Base-by-base conservation (phyloP, 2,888 invertebrate species). In the Silvanus unidentatus region DNA sequence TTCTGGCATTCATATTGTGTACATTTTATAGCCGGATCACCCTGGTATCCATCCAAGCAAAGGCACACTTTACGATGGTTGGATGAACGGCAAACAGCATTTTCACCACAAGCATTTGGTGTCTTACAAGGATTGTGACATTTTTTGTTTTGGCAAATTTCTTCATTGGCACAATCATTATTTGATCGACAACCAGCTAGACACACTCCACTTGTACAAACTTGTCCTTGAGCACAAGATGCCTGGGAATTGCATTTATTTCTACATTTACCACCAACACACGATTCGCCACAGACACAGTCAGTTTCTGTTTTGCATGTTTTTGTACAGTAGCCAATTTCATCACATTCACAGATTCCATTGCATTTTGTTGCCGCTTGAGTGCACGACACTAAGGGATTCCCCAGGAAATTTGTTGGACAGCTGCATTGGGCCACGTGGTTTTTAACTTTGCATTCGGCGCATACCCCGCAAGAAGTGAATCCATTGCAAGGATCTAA, bases 391-490 rank as follows among this genome's bases (percentile, higher is more conserved):
- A 84, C 80, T 3, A 88, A 74, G 2, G 93, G 87, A 71, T 93
- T 88, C 1, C 93, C 93, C 29, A 86, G 77, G 58, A 85, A 88
- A 62, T 86, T 85, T 39, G 79, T 74, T 2, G 89, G 85, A 59
- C 94, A 94, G 63, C 84, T 88, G 64, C 94, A 94, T 63, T 89
- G 88, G 0, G 86, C 84, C 16, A 86, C 83, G 64, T 93, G 93
- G 66, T 88, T 88, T 43, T 84, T 77, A 2, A 91, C 90, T 60
- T 81, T 77, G 61, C 93, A 93, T 41, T 82, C 79, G 12, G 92
- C 88, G 66, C 93, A 93, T 38, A 83, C 78, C 38, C 93, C 93
- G 66, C 93, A 93, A 41, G 83, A 78, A 41, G 79, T 79, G 9
- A 76, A 78, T 43, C 79, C 79, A 54, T 81, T 79, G 62, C 93